Conservation (phyloP, 1,140 invertebrate genomes). For the Hetaerina americana region DNA sequence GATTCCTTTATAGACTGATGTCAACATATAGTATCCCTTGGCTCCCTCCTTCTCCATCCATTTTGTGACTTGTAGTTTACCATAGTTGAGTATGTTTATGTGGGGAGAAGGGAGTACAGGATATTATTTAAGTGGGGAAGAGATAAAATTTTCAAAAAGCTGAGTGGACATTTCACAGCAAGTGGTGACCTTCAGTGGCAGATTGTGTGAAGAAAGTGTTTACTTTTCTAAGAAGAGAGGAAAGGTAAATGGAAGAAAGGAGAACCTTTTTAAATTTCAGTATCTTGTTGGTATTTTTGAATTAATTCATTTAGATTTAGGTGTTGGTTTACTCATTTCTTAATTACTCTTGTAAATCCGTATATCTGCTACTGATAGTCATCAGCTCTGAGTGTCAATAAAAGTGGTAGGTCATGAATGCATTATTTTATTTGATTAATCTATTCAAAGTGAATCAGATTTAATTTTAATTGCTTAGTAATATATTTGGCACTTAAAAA, state of each 20-base stretch:
- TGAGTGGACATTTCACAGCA: neutral
- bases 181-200: neutral
- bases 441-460: too few species aligned
- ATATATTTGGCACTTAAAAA: too few species aligned
- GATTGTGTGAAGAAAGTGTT: neutral
- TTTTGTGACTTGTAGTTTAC: neutral
- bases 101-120: neutral
- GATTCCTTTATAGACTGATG: too few species aligned
- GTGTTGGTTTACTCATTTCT: neutral
- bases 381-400: neutral
- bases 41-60: neutral
- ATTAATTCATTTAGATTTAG: neutral
- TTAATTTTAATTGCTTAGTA: too few species aligned
- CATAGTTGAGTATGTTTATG: neutral
- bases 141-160: neutral
- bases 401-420: neutral
- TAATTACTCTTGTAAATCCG: neutral
- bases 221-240: neutral
- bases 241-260: neutral
- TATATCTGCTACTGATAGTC: neutral
- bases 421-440: too few species aligned
- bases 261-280: neutral
- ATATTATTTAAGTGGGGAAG: neutral
- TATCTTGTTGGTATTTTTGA: neutral
- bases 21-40: neutral